Conservation (phyloP, 2,797 vertebrate species). For the Monodelphis domestica region DNA sequence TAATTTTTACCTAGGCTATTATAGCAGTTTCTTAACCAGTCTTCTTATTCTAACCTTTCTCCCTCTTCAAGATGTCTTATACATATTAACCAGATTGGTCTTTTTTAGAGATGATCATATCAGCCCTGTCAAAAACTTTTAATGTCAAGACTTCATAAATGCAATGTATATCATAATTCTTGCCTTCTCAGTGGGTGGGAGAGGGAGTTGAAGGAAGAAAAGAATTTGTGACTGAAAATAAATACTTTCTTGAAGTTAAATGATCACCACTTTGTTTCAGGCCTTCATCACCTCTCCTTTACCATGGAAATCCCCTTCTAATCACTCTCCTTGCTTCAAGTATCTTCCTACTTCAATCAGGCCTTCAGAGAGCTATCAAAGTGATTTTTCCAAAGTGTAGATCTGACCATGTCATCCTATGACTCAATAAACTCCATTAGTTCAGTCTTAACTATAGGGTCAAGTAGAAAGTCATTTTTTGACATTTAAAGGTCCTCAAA, state of each 20-base stretch:
- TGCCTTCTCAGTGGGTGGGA: not conserved
- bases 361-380: not conserved
- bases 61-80: slow-evolving; percentile 43
- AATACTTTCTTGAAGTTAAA: not conserved
- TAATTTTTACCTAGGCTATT: slow-evolving; percentile 58
- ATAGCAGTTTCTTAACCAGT: slow-evolving; percentile 29
- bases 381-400: not conserved
- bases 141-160: not conserved
- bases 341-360: not conserved
- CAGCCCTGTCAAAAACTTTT: slow-evolving; percentile 53
- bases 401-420: not conserved
- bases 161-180: too few relatives aligned
- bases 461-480: slow-evolving; percentile 22
- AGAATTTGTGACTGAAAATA: not conserved
- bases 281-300: not conserved
- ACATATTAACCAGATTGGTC: slow-evolving; percentile 57
- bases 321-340: not conserved
- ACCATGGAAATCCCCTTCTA: not conserved
- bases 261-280: too few relatives aligned
- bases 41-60: slow-evolving; percentile 46
- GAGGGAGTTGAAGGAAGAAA: not conserved
- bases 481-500: slow-evolving; percentile 14
- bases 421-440: not conserved
- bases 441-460: not conserved
- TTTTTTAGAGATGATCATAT: slow-evolving; percentile 64